Base-by-base conservation (phyloP, 2,113 vertebrate species). In the Rhombomys opimus region DNA sequence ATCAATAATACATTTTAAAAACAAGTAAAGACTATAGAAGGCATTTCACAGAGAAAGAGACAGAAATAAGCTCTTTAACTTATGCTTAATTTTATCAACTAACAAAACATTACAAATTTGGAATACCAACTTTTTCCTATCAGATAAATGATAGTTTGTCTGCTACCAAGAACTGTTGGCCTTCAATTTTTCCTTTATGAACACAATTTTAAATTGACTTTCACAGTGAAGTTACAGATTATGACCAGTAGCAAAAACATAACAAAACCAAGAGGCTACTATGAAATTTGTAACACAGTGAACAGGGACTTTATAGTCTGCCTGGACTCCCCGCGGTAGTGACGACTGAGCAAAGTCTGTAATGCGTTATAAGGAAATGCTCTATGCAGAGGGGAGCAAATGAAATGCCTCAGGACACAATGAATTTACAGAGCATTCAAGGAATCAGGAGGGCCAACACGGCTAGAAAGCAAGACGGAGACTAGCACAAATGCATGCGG, bases 211-310 rank as follows among this genome's bases (percentile, higher is more conserved):
- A 73, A 93, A 63, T 25, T n/a, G 65, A 89, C 14, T 73, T 94
- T 50, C 76, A 90, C 0, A 84, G 12, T 82, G 23, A 59, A 46
- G 22, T n/a, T 72, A 90, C 52, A 68, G 25, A 89, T 76, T 81
- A 81, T 15, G 17, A 90, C 5, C 18, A 76, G 1, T 46, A 90
- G 12, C 22, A 61, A 4, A 80, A 91, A 88, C 25, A 84, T 67
- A 94, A 94, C 76, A 91, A 86, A 93, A 96, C 52, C 12, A 67
- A 85, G 46, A 70, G 32, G 50, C 32, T 59, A 70, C 72, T 20
- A 59, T 77, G 30, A 91, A 94, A 76, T 23, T 41, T 38, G 32
- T 30, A 15, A 57, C 87, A 50, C 8, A 76, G 78, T 82, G 8
- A 32, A 46, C 13, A 27, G 22, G 61, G n/a, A 82, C 23, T 17